Evolutionary conservation across 2,888 invertebrate species (phyloP).

Genomic region (Leptinotarsa tumamoca): DNA sequence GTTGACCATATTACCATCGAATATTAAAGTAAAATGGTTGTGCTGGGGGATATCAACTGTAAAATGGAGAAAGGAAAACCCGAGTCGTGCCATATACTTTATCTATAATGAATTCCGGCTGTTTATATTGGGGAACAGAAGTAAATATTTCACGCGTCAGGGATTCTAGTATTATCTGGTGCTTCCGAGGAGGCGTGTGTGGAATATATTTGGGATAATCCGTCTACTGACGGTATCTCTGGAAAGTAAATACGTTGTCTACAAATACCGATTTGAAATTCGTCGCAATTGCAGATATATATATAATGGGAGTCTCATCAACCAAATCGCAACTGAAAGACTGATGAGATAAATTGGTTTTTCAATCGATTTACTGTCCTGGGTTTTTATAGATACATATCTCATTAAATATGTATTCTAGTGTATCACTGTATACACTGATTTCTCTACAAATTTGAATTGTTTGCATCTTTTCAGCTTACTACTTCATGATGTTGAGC

Average conservation of each 20-base stretch:
- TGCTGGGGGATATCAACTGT: conserved; percentile 13
- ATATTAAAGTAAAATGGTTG: neutral
- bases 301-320: neutral
- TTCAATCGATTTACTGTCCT: too few species aligned
- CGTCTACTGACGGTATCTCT: conserved; percentile 13
- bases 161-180: conserved; percentile 50
- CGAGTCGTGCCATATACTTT: neutral
- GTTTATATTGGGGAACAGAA: conserved; percentile 21
- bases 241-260: conserved; percentile 40
- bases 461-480: too few species aligned
- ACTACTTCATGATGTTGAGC: too few species aligned
- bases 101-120: neutral
- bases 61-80: neutral
- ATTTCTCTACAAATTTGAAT: too few species aligned
- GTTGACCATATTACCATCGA: conserved; percentile 9
- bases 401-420: too few species aligned
- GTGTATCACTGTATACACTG: too few species aligned
- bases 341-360: too few species aligned
- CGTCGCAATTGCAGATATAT: conserved; percentile 27
- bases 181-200: conserved; percentile 49
- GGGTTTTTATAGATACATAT: too few species aligned
- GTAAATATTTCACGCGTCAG: conserved; percentile 49
- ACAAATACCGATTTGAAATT: conserved; percentile 33
- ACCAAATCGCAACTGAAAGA: neutral
- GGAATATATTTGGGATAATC: conserved; percentile 44